Conservation (phyloP, 2,797 vertebrate genomes). For the Myotis pilosus region DNA sequence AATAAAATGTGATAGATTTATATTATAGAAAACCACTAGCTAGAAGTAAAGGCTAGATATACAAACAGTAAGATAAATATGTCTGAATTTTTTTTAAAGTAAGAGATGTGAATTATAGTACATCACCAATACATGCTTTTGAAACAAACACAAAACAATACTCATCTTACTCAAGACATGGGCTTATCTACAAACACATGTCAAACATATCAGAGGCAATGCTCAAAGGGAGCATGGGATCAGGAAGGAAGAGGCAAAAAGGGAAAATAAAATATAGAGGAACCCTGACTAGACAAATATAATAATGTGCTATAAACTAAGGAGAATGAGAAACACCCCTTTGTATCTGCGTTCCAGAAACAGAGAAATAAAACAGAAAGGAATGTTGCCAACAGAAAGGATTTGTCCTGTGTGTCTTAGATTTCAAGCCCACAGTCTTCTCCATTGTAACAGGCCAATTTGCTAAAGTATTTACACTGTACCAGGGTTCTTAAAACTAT, state of each 20-base stretch:
- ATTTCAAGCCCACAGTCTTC: not conserved
- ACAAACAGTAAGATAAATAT: not conserved
- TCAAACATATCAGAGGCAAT: not conserved
- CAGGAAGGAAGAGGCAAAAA: not conserved
- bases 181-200: not conserved
- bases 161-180: not conserved
- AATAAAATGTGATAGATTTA: not conserved
- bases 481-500: not conserved
- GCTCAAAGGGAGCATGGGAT: not conserved
- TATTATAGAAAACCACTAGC: not conserved
- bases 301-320: not conserved
- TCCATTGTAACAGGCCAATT: not conserved
- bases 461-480: not conserved
- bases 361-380: not conserved
- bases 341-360: not conserved
- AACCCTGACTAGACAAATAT: not conserved
- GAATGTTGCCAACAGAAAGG: not conserved
- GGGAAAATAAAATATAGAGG: not conserved
- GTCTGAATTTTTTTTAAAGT: not conserved
- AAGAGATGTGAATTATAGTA: not conserved
- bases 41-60: not conserved
- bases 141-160: not conserved
- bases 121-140: not conserved
- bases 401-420: not conserved
- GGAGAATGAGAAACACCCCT: not conserved